Conservation (phyloP, 2,797 vertebrate genomes). For the Intellagama lesueurii region DNA sequence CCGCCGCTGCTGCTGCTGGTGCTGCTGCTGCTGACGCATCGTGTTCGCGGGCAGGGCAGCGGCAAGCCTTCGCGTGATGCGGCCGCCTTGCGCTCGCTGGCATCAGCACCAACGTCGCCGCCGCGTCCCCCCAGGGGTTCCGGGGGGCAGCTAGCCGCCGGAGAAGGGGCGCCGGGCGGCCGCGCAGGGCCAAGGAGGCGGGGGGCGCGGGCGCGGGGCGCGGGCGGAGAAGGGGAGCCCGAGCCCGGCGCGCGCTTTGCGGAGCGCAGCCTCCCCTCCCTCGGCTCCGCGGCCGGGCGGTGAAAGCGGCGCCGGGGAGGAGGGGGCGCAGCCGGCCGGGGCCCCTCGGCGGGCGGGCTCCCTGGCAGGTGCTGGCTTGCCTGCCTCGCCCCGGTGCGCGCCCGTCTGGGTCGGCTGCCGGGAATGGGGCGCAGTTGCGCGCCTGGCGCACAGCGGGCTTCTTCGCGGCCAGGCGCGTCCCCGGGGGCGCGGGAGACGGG, state of each 20-base stretch:
- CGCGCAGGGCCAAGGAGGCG: background rate
- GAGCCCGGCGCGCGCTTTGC: background rate
- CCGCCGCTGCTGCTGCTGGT: background rate
- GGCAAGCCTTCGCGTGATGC: no score
- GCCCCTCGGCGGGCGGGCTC: background rate
- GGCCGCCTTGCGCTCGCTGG: no score
- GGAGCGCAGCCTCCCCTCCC: background rate
- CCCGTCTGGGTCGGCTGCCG: no score
- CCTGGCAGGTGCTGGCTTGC: no score
- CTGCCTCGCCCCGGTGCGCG: no score
- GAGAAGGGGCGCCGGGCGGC: no score
- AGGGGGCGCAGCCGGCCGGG: background rate
- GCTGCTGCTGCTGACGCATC: slow-evolving; percentile 89
- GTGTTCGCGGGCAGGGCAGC: slow-evolving; percentile 89
- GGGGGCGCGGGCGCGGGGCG: no score
- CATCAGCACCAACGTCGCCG: slow-evolving; percentile 81
- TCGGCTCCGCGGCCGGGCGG: background rate
- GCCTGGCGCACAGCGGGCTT: no score
- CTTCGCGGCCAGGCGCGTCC: no score
- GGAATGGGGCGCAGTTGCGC: no score
- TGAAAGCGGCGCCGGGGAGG: background rate
- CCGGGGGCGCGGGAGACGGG: no score
- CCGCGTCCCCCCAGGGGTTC: slow-evolving; percentile 64
- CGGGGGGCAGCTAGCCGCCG: background rate
- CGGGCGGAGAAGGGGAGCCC: no score